Conservation (phyloP, 2,888 invertebrate genomes). For the Venusia cambrica region DNA sequence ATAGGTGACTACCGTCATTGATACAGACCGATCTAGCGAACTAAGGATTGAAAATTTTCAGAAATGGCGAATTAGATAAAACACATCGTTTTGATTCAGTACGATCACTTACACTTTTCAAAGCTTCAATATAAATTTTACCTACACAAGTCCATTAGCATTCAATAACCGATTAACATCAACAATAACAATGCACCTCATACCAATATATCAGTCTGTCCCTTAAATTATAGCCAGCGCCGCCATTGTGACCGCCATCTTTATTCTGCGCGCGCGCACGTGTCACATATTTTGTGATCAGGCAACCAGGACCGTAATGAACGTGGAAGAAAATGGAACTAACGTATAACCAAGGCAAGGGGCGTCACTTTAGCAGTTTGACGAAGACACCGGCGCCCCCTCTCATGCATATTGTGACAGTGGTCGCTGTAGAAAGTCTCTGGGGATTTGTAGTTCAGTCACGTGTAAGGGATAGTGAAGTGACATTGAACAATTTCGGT, state of each 20-base stretch:
- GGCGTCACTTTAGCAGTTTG: no score
- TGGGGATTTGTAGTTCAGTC: constrained; percentile 44
- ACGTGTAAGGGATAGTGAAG: constrained; percentile 32
- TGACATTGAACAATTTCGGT: constrained; percentile 33
- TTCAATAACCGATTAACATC: constrained; percentile 16
- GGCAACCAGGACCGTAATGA: no score
- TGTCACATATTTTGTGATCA: constrained; percentile 71
- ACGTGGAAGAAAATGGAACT: no score
- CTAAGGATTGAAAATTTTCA: no score
- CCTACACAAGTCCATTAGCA: constrained; percentile 18
- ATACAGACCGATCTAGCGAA: no score
- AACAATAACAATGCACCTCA: constrained; percentile 35
- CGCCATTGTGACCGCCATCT: constrained; percentile 56
- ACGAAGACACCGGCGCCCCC: no score
- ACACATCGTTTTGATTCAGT: no score
- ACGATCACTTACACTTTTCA: constrained; percentile 13
- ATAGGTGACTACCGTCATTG: no score
- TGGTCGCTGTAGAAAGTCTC: constrained; percentile 77
- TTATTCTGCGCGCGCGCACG: constrained; percentile 59
- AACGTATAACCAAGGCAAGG: no score
- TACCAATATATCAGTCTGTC: constrained; percentile 29
- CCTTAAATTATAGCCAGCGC: constrained; percentile 53
- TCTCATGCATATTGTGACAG: no score
- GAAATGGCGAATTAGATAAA: no score
- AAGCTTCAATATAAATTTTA: constrained; percentile 6